phyloP scores from a whole-genome alignment of 1,140 invertebrate genomes.

The Solen grandis region DNA sequence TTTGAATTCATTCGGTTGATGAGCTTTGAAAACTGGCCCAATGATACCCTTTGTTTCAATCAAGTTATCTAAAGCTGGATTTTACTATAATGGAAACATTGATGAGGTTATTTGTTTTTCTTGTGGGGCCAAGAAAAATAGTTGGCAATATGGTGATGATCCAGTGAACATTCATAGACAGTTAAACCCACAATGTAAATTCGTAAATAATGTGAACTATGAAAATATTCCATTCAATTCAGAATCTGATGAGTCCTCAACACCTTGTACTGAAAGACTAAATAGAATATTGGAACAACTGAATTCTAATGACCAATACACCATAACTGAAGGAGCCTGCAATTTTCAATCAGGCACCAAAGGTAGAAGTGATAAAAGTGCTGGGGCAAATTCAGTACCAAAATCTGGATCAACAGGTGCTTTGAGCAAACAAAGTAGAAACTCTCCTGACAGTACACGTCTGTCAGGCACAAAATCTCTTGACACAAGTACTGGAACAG shows the following conservation, averaged over 20 bases:
- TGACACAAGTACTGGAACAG: not conserved
- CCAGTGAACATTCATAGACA: constrained; percentile 43
- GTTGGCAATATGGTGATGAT: constrained; percentile 45
- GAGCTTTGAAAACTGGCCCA: constrained; percentile 40
- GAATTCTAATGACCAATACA: not conserved
- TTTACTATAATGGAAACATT: constrained; percentile 51
- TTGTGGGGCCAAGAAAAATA: constrained; percentile 39
- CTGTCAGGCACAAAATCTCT: not conserved
- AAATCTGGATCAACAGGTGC: no score
- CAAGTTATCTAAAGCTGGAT: constrained; percentile 54
- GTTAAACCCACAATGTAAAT: constrained; percentile 46
- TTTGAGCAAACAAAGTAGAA: no score
- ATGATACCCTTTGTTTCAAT: constrained; percentile 24
- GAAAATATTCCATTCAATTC: constrained; percentile 5
- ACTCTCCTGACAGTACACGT: no score
- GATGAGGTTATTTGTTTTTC: constrained; percentile 59
- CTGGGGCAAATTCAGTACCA: not conserved
- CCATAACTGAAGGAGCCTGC: not conserved
- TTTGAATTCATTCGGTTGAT: constrained; percentile 39
- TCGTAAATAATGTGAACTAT: constrained; percentile 1
- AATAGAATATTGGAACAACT: not conserved
- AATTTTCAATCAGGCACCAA: not conserved
- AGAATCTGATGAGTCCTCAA: not conserved
- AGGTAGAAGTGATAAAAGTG: not conserved
- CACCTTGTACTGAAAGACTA: not conserved